phyloP scores from a whole-genome alignment of 2,888 invertebrate genomes.

The Tetranychus piercei region DNA sequence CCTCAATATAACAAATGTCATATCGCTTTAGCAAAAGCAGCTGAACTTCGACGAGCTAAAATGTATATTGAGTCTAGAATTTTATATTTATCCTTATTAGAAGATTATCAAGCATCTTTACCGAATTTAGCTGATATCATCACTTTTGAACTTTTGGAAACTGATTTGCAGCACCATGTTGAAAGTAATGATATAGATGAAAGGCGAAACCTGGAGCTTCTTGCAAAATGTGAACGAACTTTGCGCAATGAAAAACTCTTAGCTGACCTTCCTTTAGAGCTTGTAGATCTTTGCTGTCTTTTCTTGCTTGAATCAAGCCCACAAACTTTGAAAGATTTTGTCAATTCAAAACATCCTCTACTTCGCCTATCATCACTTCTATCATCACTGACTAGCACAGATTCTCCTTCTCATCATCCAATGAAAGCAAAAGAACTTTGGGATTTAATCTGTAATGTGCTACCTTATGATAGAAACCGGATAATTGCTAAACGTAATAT shows the following conservation, averaged over 20 bases:
- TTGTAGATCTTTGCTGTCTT: slow-evolving; percentile 19
- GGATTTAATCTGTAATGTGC: slow-evolving; percentile 2
- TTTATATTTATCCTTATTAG: slow-evolving; percentile 20
- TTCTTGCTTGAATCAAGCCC: slow-evolving; percentile 18
- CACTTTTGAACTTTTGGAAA: slow-evolving; percentile 19
- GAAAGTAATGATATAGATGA: slow-evolving; percentile 21
- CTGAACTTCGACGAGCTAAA: slow-evolving; percentile 24
- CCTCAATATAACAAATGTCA: slow-evolving; percentile 20
- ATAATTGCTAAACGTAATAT: not conserved
- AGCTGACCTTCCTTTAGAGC: slow-evolving; percentile 8
- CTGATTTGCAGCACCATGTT: slow-evolving; percentile 20
- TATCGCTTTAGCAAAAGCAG: slow-evolving; percentile 26
- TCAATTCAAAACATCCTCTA: slow-evolving; percentile 9
- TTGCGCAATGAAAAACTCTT: slow-evolving; percentile 9
- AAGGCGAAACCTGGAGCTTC: slow-evolving; percentile 15
- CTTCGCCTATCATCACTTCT: slow-evolving; percentile 13
- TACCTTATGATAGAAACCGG: not conserved
- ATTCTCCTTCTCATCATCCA: not conserved
- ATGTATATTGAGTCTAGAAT: slow-evolving; percentile 21
- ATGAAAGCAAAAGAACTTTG: slow-evolving; percentile 3
- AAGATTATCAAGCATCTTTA: slow-evolving; percentile 21
- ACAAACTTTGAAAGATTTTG: slow-evolving; percentile 3
- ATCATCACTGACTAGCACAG: not conserved
- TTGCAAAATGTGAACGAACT: slow-evolving; percentile 12
- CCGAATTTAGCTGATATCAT: slow-evolving; percentile 20